A percentile compares a stretch with the other conserved stretches of the same genome.
Conservation (phyloP, 2,888 invertebrate genomes). For the Melanotus villosus region DNA sequence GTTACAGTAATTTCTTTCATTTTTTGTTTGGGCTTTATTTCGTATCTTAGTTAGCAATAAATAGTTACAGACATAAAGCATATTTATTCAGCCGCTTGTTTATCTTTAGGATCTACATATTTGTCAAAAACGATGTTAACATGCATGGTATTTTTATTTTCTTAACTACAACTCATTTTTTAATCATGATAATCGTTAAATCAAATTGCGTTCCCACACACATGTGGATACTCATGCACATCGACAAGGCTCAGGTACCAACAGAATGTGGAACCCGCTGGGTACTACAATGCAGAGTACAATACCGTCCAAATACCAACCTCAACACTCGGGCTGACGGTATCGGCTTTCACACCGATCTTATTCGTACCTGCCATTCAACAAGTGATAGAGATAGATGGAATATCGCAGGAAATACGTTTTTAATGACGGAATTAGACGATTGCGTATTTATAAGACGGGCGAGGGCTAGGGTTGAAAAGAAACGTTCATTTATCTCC, state of each 20-base stretch:
- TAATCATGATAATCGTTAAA: slow-evolving; percentile 43
- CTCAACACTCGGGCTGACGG: slow-evolving; percentile 45
- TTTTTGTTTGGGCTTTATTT: no score
- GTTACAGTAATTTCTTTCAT: no score
- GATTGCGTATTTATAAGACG: slow-evolving; percentile 33
- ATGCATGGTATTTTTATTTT: slow-evolving; percentile 14
- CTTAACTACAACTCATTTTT: slow-evolving; percentile 21
- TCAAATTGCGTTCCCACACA: slow-evolving; percentile 47
- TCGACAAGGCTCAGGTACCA: slow-evolving; percentile 43
- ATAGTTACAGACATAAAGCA: no score
- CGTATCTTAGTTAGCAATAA: no score
- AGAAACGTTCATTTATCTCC: slow-evolving; percentile 37
- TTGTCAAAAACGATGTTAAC: slow-evolving; percentile 19
- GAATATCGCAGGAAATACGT: slow-evolving; percentile 46
- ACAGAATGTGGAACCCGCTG: slow-evolving; percentile 48
- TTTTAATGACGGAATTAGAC: slow-evolving; percentile 50
- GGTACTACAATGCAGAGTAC: slow-evolving; percentile 44
- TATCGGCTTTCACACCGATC: slow-evolving; percentile 48
- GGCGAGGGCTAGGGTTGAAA: slow-evolving; percentile 28
- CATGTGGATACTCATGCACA: slow-evolving; percentile 33
- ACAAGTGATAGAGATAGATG: slow-evolving; percentile 51
- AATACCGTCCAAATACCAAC: slow-evolving; percentile 46
- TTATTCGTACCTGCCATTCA: slow-evolving; percentile 48
- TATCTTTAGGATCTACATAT: neutral
- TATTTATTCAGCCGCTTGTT: no score